A percentile compares a stretch with the other conserved stretches of the same genome.
Evolutionary conservation across 2,888 invertebrate species (phyloP).

Genomic region (Idaea dimidiata): DNA sequence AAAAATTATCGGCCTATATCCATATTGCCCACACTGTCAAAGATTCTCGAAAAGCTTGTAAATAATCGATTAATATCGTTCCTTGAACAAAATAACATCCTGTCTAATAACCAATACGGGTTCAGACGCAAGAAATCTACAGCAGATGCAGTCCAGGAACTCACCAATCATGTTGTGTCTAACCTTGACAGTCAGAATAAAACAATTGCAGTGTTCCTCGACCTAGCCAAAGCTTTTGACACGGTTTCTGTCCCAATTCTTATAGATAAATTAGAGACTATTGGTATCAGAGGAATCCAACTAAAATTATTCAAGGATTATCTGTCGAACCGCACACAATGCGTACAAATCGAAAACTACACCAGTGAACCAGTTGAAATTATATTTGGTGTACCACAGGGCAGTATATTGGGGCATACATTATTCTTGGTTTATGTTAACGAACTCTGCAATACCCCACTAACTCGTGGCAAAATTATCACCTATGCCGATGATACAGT

Average conservation of each 20-base stretch:
- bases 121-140: neutral
- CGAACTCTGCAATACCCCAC: neutral
- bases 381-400: neutral
- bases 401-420: neutral
- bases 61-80: neutral
- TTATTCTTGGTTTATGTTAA: neutral
- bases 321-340: neutral
- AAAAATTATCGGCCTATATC: neutral
- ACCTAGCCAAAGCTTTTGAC: neutral
- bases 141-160: neutral
- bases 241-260: neutral
- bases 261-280: neutral
- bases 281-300: neutral
- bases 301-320: neutral
- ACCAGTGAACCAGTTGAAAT: neutral
- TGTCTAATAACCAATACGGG: neutral
- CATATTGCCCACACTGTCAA: slow-evolving; percentile 6
- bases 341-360: neutral
- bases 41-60: slow-evolving; percentile 8
- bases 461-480: neutral
- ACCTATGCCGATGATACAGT: slow-evolving; percentile 1
- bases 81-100: neutral
- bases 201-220: neutral
- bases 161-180: neutral
- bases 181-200: neutral